These are phyloP conservation scores for Drosophila baimaii DNA, from an alignment of 1,140 invertebrate genomes.

Conservation along the genomic window DNA sequence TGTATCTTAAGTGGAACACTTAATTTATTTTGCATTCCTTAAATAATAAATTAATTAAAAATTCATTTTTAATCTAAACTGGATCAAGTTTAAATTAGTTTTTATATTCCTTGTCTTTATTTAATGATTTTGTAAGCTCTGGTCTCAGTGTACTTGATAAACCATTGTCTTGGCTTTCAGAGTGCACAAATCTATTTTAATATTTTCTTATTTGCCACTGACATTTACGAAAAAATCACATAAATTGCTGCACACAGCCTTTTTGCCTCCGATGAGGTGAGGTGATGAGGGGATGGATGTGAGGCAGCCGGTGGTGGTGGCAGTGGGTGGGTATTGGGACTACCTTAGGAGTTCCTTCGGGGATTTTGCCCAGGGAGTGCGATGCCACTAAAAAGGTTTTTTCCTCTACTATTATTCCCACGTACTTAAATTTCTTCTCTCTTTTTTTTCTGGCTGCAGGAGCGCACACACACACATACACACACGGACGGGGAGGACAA, in stretches of 20 bases:
- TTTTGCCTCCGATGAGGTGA: conserved; percentile 50
- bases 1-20: not conserved
- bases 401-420: conserved; percentile 75
- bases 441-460: conserved; percentile 42
- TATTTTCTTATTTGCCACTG: conserved; percentile 83
- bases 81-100: not conserved
- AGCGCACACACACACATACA: conserved; percentile 43
- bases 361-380: conserved; percentile 31
- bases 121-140: not conserved
- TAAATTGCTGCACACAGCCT: conserved; percentile 79
- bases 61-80: not conserved
- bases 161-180: conserved; percentile 63
- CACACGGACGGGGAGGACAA: conserved; percentile 34
- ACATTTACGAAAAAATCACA: conserved; percentile 80
- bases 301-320: conserved; percentile 6
- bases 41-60: not conserved
- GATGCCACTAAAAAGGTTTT: conserved; percentile 64
- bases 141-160: conserved; percentile 48
- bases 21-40: not conserved
- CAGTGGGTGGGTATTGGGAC: conserved; percentile 2
- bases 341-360: conserved; percentile 31
- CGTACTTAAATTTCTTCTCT: conserved; percentile 70
- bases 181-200: conserved; percentile 82
- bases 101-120: not conserved
- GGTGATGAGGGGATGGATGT: too few species aligned